phyloP scores from a whole-genome alignment of 2,113 vertebrate genomes.

The Puffinus mauretanicus region DNA sequence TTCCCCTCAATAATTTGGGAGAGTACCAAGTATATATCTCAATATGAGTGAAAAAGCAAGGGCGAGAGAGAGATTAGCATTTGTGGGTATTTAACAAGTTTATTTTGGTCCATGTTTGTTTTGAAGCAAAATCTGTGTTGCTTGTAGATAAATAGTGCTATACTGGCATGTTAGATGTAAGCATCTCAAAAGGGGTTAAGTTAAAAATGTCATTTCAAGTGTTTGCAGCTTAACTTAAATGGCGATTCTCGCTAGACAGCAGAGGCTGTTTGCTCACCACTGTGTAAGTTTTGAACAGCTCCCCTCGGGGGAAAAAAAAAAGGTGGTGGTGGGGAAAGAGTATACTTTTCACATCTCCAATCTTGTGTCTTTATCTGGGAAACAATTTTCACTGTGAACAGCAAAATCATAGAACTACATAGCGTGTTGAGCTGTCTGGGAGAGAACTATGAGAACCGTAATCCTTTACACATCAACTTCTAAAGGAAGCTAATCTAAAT shows the following conservation, averaged over 20 bases:
- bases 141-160: not conserved
- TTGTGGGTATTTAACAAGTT: not conserved
- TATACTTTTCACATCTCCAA: not conserved
- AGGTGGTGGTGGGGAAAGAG: accelerated
- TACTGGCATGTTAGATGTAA: not conserved
- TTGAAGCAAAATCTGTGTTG: not conserved
- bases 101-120: not conserved
- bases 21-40: not conserved
- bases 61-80: not conserved
- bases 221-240: not conserved
- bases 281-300: not conserved
- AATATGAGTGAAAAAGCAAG: not conserved
- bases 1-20: not conserved
- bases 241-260: not conserved
- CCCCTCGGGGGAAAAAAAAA: not conserved
- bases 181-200: not conserved
- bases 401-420: not conserved
- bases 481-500: not conserved
- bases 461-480: not conserved
- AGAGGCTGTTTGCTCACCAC: not conserved
- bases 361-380: not conserved
- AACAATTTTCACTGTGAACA: not conserved
- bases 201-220: not conserved
- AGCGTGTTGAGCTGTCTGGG: not conserved
- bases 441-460: not conserved